Base-by-base conservation (phyloP, 2,797 vertebrate genomes). In the Serranus cabrilla region DNA sequence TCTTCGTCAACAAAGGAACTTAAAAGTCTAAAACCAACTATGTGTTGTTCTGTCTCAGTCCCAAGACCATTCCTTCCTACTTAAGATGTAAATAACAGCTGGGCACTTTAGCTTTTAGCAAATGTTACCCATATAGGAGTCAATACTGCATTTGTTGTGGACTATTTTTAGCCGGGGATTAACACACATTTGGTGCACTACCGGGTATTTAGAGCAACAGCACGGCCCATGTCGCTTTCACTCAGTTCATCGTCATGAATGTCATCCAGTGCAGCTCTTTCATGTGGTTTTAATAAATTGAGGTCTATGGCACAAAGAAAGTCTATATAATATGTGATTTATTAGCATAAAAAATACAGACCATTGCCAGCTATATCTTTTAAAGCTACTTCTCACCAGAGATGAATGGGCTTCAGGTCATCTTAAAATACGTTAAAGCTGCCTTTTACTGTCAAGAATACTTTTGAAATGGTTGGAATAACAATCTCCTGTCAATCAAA, bases 71-170 rank as follows among this genome's bases (percentile, higher is more conserved):
- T 25, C 49, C 55, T 23, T n/a, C 46, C 18, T 31, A 21, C 51
- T 34, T 11, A 25, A 54, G 16, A 55, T 60, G 68, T 56, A 55
- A 72, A 61, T 66, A 70, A 59, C 58, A 52, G 54, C 45, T 71
- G 57, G 61, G 11, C 40, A 16, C 16, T 27, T 31, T 23, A 72
- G 49, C 58, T 73, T 68, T 52, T n/a, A 69, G 54, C 62, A 69
- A 72, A 73, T 57, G 57, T 13, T 21, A 13, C 59, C 46, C 27
- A 56, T 45, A 37, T 21, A 59, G 42, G 21, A 56, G 54, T 51
- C 58, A 52, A 71, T 51, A 60, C n/a, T 37, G 42, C 57, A 64
- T 55, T 78, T 71, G 60, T 45, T 70, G 45, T 54, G 40, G n/a
- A 54, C 59, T 78, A 52, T 59, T 65, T 62, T 71, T 47, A 67